phyloP scores from a whole-genome alignment of 2,113 vertebrate genomes.

The Perccottus glenii region DNA sequence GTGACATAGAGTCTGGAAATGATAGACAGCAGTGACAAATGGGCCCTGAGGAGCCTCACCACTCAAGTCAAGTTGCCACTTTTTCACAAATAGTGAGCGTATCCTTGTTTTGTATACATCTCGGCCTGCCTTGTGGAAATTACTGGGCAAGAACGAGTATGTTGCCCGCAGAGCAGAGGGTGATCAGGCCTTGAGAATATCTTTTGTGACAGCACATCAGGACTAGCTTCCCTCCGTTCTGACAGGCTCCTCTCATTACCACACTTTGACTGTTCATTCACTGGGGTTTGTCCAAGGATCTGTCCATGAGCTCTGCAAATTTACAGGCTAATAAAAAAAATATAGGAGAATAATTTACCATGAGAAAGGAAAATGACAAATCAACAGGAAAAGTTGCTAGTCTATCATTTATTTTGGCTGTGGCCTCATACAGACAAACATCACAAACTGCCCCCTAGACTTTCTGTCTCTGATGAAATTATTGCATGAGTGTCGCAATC shows the following conservation, averaged over 20 bases:
- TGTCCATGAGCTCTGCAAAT: constrained; percentile 33
- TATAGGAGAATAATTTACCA: constrained; percentile 1
- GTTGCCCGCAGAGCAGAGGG: constrained; percentile 53
- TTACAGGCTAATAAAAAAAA: constrained; percentile 14
- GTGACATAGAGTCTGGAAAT: constrained; percentile 36
- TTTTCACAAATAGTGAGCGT: constrained; percentile 41
- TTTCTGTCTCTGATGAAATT: constrained; percentile 59
- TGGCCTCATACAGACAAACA: constrained; percentile 1
- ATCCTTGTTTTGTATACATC: constrained; percentile 46
- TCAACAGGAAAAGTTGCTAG: not conserved
- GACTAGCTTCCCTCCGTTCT: constrained; percentile 43
- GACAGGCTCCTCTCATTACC: constrained; percentile 65
- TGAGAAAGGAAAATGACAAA: constrained; percentile 10
- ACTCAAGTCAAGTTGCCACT: constrained; percentile 44
- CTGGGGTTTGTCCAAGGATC: constrained; percentile 46
- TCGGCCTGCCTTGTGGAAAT: constrained; percentile 44
- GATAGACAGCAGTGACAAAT: constrained; percentile 53
- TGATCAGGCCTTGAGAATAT: constrained; percentile 72
- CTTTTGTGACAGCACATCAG: constrained; percentile 69
- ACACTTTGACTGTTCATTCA: constrained; percentile 57
- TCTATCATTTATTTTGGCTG: too few species aligned
- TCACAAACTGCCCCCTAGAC: not conserved
- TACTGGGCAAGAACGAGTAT: constrained; percentile 42
- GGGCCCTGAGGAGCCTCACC: constrained; percentile 48
- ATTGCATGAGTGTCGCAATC: constrained; percentile 53